Evolutionary conservation across 2,888 invertebrate genomes (phyloP).

Genomic region (Melinopterus prodromus): DNA sequence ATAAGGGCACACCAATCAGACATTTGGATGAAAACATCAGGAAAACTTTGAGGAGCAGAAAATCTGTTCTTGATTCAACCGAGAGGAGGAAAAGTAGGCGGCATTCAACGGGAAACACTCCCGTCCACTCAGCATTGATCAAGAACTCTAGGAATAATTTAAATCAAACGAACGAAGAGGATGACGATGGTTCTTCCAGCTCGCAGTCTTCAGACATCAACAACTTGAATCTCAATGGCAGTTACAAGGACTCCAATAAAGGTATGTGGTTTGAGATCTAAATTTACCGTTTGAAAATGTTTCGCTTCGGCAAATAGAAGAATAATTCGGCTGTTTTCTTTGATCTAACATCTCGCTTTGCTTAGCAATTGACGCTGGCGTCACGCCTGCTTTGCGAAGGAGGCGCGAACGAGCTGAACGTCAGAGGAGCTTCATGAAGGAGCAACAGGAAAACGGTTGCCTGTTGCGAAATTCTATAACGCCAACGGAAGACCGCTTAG

Average conservation of each 20-base stretch:
- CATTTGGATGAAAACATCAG: constrained; percentile 74
- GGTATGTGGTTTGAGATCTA: constrained; percentile 52
- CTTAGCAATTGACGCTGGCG: constrained; percentile 71
- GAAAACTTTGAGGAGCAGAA: constrained; percentile 77
- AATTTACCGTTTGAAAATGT: constrained; percentile 22
- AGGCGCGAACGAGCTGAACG: constrained; percentile 85
- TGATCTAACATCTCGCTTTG: constrained; percentile 40
- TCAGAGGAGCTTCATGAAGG: constrained; percentile 84
- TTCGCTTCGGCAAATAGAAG: not conserved
- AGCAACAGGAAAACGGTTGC: constrained; percentile 76
- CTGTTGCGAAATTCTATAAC: constrained; percentile 61
- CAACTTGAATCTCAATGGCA: constrained; percentile 64
- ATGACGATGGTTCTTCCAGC: constrained; percentile 68
- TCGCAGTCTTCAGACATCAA: constrained; percentile 66
- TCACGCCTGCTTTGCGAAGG: constrained; percentile 81
- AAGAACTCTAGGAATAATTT: constrained; percentile 46
- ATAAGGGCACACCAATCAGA: constrained; percentile 70
- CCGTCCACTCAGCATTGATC: constrained; percentile 52
- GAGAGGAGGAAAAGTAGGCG: constrained; percentile 83
- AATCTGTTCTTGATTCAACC: constrained; percentile 67
- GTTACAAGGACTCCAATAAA: constrained; percentile 66
- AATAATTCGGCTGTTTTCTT: constrained; percentile 22
- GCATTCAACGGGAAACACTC: constrained; percentile 75
- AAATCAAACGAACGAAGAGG: constrained; percentile 51
- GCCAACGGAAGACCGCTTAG: constrained; percentile 51